A percentile compares a stretch with the other conserved stretches of the same genome.
Evolutionary conservation across 2,797 vertebrate genomes (phyloP).

Genomic region (Melanotaenia parkinsoni): DNA sequence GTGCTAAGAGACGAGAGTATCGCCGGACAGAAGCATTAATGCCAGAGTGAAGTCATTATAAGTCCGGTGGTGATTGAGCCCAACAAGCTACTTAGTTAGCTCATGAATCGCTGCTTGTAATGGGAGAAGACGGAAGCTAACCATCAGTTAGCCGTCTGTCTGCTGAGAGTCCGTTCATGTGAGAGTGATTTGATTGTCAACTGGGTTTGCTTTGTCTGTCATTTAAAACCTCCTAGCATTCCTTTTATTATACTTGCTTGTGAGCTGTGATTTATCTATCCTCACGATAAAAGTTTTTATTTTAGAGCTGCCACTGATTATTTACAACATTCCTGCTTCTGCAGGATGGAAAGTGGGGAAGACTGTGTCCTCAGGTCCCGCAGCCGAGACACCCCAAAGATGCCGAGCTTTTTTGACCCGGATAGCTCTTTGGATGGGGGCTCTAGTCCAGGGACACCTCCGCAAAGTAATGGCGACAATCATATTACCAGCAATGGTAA

Average conservation of each 20-base stretch:
- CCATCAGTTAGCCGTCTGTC: slow-evolving; percentile 21
- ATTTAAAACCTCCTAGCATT: slow-evolving; percentile 16
- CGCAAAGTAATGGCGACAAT: slow-evolving; percentile 42
- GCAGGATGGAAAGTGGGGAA: slow-evolving; percentile 72
- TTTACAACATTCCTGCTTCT: neutral
- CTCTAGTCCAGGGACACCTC: slow-evolving; percentile 23
- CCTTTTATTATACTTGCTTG: neutral
- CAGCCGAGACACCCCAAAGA: slow-evolving; percentile 33
- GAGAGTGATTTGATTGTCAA: slow-evolving; percentile 47
- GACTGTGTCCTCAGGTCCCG: slow-evolving; percentile 48
- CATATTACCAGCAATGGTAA: slow-evolving; percentile 73
- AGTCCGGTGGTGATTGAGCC: neutral
- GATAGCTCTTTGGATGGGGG: slow-evolving; percentile 40
- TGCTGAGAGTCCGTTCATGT: slow-evolving; percentile 48
- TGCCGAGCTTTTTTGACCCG: slow-evolving; percentile 31
- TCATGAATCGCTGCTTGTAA: neutral
- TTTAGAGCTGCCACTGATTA: neutral
- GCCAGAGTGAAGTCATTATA: accelerated
- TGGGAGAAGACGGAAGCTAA: slow-evolving; percentile 28
- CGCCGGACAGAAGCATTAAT: accelerated
- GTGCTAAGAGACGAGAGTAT: slow-evolving; percentile 2
- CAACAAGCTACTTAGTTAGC: neutral
- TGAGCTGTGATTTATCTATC: neutral
- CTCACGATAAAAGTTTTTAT: neutral
- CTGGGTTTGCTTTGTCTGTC: slow-evolving; percentile 39